phyloP scores from a whole-genome alignment of 2,113 vertebrate species.

The Gobius niger region DNA sequence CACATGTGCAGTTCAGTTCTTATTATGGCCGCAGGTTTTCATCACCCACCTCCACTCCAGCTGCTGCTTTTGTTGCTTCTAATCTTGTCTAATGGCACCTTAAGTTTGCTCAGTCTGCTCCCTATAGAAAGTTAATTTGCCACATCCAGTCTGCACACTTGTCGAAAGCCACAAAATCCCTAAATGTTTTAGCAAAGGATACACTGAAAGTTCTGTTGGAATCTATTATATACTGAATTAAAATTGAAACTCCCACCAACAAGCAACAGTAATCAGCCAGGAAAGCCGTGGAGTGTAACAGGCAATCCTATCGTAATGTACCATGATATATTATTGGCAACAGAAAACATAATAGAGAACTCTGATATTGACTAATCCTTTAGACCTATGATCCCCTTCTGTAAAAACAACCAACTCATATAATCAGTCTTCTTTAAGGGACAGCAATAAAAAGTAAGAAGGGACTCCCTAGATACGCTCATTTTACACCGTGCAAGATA shows the following conservation, averaged over 20 bases:
- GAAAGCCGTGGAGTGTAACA: background rate
- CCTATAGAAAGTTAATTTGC: background rate
- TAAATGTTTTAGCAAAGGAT: background rate
- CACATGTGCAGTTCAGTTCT: background rate
- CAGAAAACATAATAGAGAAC: background rate
- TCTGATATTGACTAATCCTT: constrained; percentile 28
- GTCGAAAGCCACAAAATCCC: background rate
- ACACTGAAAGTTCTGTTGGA: background rate
- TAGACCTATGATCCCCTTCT: constrained; percentile 9
- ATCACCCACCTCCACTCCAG: constrained; percentile 8
- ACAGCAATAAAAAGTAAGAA: constrained; percentile 3
- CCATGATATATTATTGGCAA: background rate
- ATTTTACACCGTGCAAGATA: background rate
- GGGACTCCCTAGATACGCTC: constrained; percentile 11
- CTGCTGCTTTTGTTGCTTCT: constrained; percentile 8
- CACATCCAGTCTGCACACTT: background rate
- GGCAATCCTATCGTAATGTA: background rate
- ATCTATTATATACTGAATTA: no score
- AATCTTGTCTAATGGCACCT: background rate
- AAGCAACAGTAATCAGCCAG: background rate
- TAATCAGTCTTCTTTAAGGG: constrained; percentile 16
- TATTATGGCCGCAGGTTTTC: background rate
- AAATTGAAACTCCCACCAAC: background rate
- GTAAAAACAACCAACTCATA: background rate
- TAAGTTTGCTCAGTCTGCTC: background rate